Evolutionary conservation across 1,140 invertebrate genomes (phyloP).

Genomic region (Drosophila repleta): DNA sequence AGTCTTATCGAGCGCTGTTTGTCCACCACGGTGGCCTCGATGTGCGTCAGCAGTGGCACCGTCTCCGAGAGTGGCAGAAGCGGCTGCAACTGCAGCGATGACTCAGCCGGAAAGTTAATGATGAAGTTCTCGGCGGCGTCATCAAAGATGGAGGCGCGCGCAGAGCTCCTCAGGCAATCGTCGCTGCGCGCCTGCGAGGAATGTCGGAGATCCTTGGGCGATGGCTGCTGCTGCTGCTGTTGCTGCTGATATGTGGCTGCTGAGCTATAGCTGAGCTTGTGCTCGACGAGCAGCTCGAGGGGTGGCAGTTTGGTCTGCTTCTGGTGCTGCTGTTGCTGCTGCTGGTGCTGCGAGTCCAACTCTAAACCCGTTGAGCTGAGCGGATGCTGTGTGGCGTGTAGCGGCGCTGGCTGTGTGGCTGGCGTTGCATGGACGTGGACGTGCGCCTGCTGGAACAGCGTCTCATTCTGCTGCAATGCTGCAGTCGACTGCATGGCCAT

Average conservation of each 20-base stretch:
- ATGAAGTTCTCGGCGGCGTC: slow-evolving; percentile 80
- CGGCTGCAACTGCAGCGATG: slow-evolving; percentile 56
- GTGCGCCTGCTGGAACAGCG: slow-evolving; percentile 49
- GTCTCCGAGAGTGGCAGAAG: slow-evolving; percentile 78
- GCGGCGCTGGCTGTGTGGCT: slow-evolving; percentile 30
- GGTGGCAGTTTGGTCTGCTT: slow-evolving; percentile 63
- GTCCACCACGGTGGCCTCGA: slow-evolving; percentile 73
- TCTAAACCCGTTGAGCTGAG: slow-evolving; percentile 20
- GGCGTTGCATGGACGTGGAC: slow-evolving; percentile 45
- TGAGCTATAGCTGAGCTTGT: slow-evolving; percentile 72
- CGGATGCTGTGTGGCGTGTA: slow-evolving; percentile 33
- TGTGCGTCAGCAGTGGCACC: slow-evolving; percentile 77
- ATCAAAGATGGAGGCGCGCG: slow-evolving; percentile 67
- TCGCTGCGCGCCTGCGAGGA: slow-evolving; percentile 45
- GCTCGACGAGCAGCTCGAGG: slow-evolving; percentile 70
- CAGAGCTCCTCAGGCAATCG: slow-evolving; percentile 38
- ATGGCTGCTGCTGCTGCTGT: slow-evolving; percentile 29
- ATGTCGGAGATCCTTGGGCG: slow-evolving; percentile 42
- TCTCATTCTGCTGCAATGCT: slow-evolving; percentile 70
- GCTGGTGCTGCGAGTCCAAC: slow-evolving; percentile 11
- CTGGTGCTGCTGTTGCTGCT: slow-evolving; percentile 12
- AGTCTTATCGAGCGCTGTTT: slow-evolving; percentile 75
- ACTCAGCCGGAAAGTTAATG: slow-evolving; percentile 81
- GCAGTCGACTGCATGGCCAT: slow-evolving; percentile 51
- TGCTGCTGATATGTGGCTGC: slow-evolving; percentile 53